Evolutionary conservation across 2,797 vertebrate genomes (phyloP).

Genomic region (Acipenser transmontanus): DNA sequence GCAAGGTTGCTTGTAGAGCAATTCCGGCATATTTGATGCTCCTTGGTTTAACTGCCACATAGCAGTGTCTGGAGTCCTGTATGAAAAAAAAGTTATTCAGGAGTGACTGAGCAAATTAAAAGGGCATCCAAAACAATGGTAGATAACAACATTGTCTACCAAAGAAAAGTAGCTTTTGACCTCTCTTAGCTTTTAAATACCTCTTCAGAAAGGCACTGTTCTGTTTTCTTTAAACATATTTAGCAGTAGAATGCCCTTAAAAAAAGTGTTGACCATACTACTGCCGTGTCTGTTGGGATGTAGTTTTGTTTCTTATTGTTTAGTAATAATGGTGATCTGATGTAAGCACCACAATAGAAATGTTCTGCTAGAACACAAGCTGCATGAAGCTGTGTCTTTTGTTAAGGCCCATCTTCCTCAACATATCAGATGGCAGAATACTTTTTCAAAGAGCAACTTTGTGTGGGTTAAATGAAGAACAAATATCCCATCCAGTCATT

Average conservation of each 20-base stretch:
- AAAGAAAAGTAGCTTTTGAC: slow-evolving; percentile 42
- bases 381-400: background rate
- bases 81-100: slow-evolving; percentile 66
- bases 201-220: slow-evolving; percentile 45
- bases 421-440: background rate
- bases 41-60: slow-evolving; percentile 73
- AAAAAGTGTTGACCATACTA: slow-evolving; percentile 22
- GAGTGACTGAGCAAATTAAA: slow-evolving; percentile 70
- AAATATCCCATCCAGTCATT: no score
- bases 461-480: no score
- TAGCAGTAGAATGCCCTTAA: slow-evolving; percentile 31
- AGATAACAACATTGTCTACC: slow-evolving; percentile 47
- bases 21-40: slow-evolving; percentile 58
- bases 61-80: slow-evolving; percentile 66
- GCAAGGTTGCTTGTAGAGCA: slow-evolving; percentile 97
- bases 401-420: background rate
- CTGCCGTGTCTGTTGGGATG: slow-evolving; percentile 12
- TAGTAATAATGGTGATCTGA: slow-evolving; percentile 27
- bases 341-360: slow-evolving; percentile 28
- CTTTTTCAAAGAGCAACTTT: no score
- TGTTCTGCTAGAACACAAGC: slow-evolving; percentile 2
- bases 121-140: slow-evolving; percentile 55
- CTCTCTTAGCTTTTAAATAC: slow-evolving; percentile 47
- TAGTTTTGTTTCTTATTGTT: slow-evolving; percentile 28
- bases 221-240: slow-evolving; percentile 45